A percentile compares a stretch with the other conserved stretches of the same genome.
Conservation (phyloP, 2,113 vertebrate species). For the Muscicapa adusta region DNA sequence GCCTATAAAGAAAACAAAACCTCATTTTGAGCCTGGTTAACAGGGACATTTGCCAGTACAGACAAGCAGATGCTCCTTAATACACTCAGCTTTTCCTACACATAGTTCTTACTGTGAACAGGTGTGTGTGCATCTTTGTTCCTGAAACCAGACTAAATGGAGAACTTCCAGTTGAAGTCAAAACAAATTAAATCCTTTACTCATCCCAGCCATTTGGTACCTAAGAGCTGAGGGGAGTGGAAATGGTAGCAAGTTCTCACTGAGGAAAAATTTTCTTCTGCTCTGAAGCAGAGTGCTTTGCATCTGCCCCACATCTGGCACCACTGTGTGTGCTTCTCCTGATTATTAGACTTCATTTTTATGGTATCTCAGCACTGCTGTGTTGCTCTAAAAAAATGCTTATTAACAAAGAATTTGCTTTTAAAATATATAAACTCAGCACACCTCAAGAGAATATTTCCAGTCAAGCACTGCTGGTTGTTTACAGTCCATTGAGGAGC, state of each 20-base stretch:
- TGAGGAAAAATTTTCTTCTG: background rate
- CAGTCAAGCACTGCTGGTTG: background rate
- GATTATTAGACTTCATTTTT: background rate
- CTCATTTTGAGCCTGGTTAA: background rate
- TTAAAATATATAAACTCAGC: background rate
- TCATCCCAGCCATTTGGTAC: background rate
- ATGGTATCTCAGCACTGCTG: background rate
- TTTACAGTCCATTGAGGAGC: background rate
- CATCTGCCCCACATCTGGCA: background rate
- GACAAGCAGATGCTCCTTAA: background rate
- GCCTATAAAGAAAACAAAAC: background rate
- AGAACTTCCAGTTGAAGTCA: background rate
- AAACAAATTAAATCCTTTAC: background rate
- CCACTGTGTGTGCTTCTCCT: background rate
- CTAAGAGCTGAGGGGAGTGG: background rate
- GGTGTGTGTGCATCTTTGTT: background rate
- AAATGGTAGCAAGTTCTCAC: background rate
- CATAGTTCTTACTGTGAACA: background rate
- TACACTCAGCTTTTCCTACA: background rate
- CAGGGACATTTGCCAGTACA: background rate
- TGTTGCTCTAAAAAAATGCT: background rate
- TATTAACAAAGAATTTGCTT: background rate
- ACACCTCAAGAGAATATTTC: background rate
- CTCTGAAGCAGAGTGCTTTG: background rate
- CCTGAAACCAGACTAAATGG: background rate